Evolutionary conservation across 2,797 vertebrate genomes (phyloP), one percentile per base, ranked within the genome.

Genomic region (Melanotaenia trifasciata): DNA sequence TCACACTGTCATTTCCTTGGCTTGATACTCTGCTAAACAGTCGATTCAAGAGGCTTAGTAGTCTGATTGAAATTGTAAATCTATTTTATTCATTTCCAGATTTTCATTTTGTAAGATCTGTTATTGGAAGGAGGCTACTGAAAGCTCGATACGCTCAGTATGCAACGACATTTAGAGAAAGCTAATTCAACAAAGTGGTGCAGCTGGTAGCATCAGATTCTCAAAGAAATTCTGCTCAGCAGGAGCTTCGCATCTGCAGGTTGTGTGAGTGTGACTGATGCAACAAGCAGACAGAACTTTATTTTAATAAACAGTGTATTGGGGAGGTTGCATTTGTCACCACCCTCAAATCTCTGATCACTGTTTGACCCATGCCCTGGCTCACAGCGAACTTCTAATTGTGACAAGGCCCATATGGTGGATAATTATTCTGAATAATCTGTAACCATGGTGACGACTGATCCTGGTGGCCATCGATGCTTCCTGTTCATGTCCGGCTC

Each of bases 341-440:
- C 73, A 50, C 66, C 56, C 70, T 66, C 60, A 40, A 53, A 50
- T 61, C 87, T 86, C 80, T 81, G 85, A 90, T 92, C 86, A 85
- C 71, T 45, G n/a, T 75, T 85, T 90, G 89, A 89, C 89, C 88
- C 43, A 0, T 45, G 83, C 84, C 86, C 84, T 72, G 1, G 76
- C 83, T 89, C 80, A 77, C 85, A 81, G 83, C 79, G 76, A 72
- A 76, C 81, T 79, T 89, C 84, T 91, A 91, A 92, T 92, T 90
- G 87, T 89, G 89, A 92, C 90, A 88, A 68, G 89, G 69, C 79
- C 57, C 92, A 90, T 88, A 92, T 89, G 90, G 90, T 67, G 30
- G 61, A 89, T 89, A 86, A 91, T 91, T 88, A 92, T 89, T 91
- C 76, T 0, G 83, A 89, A 88, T 89, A 91, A 93, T 90, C 90